Percentiles rank a stretch among this genome's conserved stretches.
These are phyloP conservation scores for Ormyrus rosae DNA, from an alignment of 2,888 invertebrate species.

Conservation along the genomic window DNA sequence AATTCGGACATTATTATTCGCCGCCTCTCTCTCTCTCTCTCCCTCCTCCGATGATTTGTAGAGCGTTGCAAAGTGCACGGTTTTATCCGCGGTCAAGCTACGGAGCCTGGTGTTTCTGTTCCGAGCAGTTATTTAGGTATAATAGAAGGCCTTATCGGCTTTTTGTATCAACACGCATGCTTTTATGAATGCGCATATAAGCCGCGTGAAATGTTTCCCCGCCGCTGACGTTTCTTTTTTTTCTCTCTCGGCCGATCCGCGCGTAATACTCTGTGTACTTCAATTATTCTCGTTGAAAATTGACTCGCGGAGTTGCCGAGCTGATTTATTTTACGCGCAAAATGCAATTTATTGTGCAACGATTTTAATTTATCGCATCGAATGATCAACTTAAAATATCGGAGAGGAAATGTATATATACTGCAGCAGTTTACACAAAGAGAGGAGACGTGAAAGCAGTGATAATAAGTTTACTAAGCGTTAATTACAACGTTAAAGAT, in stretches of 20 bases:
- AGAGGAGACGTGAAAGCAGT: too few relatives aligned
- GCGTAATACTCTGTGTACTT: too few relatives aligned
- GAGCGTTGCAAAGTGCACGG: conserved; percentile 70
- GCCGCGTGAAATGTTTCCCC: conserved; percentile 42
- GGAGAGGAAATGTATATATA: too few relatives aligned
- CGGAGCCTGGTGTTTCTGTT: conserved; percentile 38
- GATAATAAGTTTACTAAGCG: neutral
- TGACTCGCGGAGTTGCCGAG: too few relatives aligned
- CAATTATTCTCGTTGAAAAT: too few relatives aligned
- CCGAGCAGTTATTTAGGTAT: conserved; percentile 62
- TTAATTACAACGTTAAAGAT: conserved; percentile 11
- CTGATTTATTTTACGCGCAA: too few relatives aligned
- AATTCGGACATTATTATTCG: neutral
- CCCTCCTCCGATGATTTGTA: conserved; percentile 70
- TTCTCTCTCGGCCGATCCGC: too few relatives aligned
- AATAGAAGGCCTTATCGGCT: conserved; percentile 63
- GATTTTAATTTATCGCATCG: too few relatives aligned
- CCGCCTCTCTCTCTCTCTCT: conserved; percentile 1
- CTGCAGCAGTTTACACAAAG: too few relatives aligned
- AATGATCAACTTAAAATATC: too few relatives aligned
- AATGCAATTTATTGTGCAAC: too few relatives aligned
- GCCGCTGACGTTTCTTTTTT: conserved; percentile 41
- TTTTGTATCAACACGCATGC: conserved; percentile 58
- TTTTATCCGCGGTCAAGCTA: conserved; percentile 67
- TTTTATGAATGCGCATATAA: conserved; percentile 27